phyloP scores from a whole-genome alignment of 2,888 invertebrate species.

The Pyrrhosoma nymphula region DNA sequence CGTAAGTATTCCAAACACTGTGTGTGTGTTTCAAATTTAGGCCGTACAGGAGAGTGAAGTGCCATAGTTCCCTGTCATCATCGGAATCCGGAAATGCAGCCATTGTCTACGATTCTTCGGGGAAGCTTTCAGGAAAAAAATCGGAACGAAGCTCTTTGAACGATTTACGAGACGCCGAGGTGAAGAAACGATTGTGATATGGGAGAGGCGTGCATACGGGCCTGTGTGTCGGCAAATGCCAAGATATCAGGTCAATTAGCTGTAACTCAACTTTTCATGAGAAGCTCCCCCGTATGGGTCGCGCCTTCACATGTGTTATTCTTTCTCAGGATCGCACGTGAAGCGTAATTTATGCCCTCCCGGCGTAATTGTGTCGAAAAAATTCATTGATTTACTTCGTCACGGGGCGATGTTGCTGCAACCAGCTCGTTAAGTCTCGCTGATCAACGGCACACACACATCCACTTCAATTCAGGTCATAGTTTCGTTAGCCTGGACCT shows the following conservation, averaged over 20 bases:
- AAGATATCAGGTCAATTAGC: slow-evolving; percentile 26
- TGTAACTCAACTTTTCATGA: background rate
- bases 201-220: background rate
- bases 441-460: background rate
- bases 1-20: no score
- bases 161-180: background rate
- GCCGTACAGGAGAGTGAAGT: no score
- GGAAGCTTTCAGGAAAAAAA: background rate
- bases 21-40: no score
- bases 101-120: background rate
- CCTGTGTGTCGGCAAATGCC: background rate
- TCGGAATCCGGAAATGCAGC: background rate
- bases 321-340: background rate
- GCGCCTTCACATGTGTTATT: background rate
- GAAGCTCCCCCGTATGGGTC: background rate
- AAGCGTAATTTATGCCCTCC: background rate
- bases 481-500: background rate
- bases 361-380: slow-evolving; percentile 34
- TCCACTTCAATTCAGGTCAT: background rate
- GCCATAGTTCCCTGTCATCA: no score
- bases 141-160: background rate
- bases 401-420: background rate
- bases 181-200: background rate
- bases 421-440: background rate
- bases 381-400: slow-evolving; percentile 1